Evolutionary conservation across 2,797 vertebrate genomes (phyloP).

Genomic region (Melanotaenia trifasciata): DNA sequence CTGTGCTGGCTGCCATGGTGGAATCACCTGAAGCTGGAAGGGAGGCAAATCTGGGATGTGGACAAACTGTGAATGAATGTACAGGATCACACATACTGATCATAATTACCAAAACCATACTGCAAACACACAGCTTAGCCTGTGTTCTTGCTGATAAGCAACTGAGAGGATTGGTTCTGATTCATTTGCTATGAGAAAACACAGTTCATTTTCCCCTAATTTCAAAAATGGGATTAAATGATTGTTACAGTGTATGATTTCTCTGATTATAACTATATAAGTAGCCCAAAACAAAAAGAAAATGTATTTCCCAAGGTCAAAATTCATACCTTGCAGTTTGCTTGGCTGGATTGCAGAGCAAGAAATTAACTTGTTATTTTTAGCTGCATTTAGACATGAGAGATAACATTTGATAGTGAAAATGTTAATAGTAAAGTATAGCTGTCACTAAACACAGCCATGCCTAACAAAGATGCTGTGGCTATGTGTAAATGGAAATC

Average conservation of each 20-base stretch:
- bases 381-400: not conserved
- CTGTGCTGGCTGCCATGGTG: constrained; percentile 50
- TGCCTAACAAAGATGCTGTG: constrained; percentile 20
- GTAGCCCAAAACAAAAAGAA: constrained; percentile 51
- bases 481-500: constrained; percentile 37
- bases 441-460: constrained; percentile 15
- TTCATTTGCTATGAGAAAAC: constrained; percentile 17
- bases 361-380: constrained; percentile 10
- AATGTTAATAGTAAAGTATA: constrained; percentile 3
- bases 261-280: constrained; percentile 55
- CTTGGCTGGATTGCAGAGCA: constrained; percentile 38
- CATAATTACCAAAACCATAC: constrained; percentile 1
- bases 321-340: constrained; percentile 32
- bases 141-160: constrained; percentile 36
- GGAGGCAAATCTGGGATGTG: constrained; percentile 14
- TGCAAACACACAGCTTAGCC: constrained; percentile 16
- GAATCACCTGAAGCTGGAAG: constrained; percentile 58
- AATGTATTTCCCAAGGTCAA: constrained; percentile 77
- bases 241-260: constrained; percentile 30
- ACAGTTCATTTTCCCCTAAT: constrained; percentile 40
- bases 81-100: constrained; percentile 3
- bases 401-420: constrained; percentile 2
- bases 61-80: constrained; percentile 32
- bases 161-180: constrained; percentile 21
- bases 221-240: constrained; percentile 19